Conservation (phyloP, 1,140 invertebrate species). For the Drusus annulatus region DNA sequence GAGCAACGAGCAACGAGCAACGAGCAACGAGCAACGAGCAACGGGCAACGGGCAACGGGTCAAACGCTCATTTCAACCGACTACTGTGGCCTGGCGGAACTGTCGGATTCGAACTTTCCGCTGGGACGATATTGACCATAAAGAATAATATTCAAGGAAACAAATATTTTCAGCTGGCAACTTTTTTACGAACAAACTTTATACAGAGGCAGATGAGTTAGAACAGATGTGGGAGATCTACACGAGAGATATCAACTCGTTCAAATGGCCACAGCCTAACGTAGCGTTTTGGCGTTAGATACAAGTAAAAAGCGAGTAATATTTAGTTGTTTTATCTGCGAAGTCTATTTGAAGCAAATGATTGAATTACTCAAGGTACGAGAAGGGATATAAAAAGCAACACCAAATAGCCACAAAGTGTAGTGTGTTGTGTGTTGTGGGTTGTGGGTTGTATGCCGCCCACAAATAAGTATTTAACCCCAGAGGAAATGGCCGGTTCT, state of each 20-base stretch:
- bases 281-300: no score
- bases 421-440: no score
- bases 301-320: no score
- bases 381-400: not conserved
- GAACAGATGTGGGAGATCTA: no score
- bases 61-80: constrained; percentile 3
- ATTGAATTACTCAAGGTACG: not conserved
- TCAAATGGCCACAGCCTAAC: no score
- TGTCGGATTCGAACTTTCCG: not conserved
- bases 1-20: not conserved
- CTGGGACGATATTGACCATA: not conserved
- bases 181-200: not conserved
- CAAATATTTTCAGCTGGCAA: not conserved
- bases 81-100: not conserved
- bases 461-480: not conserved
- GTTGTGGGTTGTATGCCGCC: no score
- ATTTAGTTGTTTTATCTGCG: not conserved
- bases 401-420: not conserved
- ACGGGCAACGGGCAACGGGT: no score
- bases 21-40: not conserved
- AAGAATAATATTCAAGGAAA: constrained; percentile 11
- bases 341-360: not conserved
- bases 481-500: constrained; percentile 5
- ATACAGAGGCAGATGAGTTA: not conserved
- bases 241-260: no score